Percentiles rank a stretch among this genome's conserved stretches.
Evolutionary conservation across 1,140 invertebrate genomes (phyloP).

Genomic region (Plectus sambesii): DNA sequence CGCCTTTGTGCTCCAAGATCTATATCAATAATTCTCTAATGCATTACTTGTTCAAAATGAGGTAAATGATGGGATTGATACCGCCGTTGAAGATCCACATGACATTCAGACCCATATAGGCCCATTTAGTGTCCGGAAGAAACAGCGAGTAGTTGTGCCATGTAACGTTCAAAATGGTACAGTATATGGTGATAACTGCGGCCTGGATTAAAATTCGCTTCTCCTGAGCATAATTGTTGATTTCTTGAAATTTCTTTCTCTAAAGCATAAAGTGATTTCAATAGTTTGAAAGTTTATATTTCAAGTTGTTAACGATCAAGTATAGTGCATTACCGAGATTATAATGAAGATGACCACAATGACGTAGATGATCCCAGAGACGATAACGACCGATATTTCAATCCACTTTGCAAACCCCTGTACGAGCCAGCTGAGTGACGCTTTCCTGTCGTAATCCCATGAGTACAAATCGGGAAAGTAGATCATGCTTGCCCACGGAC

Average conservation of each 20-base stretch:
- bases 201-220: slow-evolving; percentile 35
- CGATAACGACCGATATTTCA: slow-evolving; percentile 30
- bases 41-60: slow-evolving; percentile 31
- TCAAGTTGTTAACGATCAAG: neutral
- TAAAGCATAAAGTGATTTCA: too few species aligned
- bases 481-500: slow-evolving; percentile 29
- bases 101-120: slow-evolving; percentile 29
- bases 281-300: too few species aligned
- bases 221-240: slow-evolving; percentile 21
- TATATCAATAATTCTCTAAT: too few species aligned
- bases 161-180: slow-evolving; percentile 30
- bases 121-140: slow-evolving; percentile 23
- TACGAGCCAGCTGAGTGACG: slow-evolving; percentile 18
- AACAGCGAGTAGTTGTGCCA: slow-evolving; percentile 34
- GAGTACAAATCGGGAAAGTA: slow-evolving; percentile 28
- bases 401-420: slow-evolving; percentile 28
- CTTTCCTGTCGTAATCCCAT: slow-evolving; percentile 27
- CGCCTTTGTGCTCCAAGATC: too few species aligned
- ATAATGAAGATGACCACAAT: slow-evolving; percentile 22
- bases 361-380: slow-evolving; percentile 27
- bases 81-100: slow-evolving; percentile 37
- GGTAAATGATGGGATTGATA: slow-evolving; percentile 34
- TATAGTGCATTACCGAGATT: slow-evolving; percentile 20
- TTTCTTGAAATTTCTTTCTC: slow-evolving; percentile 15
- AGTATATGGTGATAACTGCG: slow-evolving; percentile 29